Conservation (phyloP, 2,797 vertebrate species). For the Semaprochilodus insignis region DNA sequence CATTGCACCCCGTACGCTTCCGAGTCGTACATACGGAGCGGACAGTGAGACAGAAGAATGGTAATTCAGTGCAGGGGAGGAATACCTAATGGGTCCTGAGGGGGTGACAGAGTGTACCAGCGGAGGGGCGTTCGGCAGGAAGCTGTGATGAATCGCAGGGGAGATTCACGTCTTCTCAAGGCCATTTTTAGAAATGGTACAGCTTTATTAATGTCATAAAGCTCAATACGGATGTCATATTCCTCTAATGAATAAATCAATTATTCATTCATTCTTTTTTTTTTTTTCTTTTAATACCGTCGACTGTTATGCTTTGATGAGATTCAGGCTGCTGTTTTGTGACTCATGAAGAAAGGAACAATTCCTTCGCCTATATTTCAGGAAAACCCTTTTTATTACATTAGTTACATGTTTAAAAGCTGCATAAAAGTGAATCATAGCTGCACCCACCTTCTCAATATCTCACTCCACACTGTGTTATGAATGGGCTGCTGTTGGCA, state of each 20-base stretch:
- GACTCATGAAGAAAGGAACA: constrained; percentile 52
- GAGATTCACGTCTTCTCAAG: constrained; percentile 63
- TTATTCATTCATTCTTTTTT: constrained; percentile 73
- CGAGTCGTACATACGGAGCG: not conserved
- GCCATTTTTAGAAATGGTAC: constrained; percentile 74
- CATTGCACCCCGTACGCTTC: not conserved
- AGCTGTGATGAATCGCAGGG: constrained; percentile 69
- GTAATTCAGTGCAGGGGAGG: not conserved
- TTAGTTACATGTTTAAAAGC: not conserved
- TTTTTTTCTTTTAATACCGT: constrained; percentile 64
- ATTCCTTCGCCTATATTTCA: not conserved
- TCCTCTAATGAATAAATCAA: constrained; percentile 78
- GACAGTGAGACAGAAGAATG: constrained; percentile 8
- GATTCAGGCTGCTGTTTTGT: constrained; percentile 41
- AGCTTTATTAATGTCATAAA: constrained; percentile 70
- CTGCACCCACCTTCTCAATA: not conserved
- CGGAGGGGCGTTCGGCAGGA: constrained; percentile 19
- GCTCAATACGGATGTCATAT: constrained; percentile 65
- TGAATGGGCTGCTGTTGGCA: not conserved
- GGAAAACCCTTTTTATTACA: not conserved
- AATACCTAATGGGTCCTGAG: constrained; percentile 31
- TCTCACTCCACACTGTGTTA: not conserved
- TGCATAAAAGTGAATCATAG: not conserved
- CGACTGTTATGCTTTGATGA: constrained; percentile 68
- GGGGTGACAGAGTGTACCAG: constrained; percentile 3